phyloP scores from a whole-genome alignment of 2,113 vertebrate species.

The Cyprinodon tularosa region DNA sequence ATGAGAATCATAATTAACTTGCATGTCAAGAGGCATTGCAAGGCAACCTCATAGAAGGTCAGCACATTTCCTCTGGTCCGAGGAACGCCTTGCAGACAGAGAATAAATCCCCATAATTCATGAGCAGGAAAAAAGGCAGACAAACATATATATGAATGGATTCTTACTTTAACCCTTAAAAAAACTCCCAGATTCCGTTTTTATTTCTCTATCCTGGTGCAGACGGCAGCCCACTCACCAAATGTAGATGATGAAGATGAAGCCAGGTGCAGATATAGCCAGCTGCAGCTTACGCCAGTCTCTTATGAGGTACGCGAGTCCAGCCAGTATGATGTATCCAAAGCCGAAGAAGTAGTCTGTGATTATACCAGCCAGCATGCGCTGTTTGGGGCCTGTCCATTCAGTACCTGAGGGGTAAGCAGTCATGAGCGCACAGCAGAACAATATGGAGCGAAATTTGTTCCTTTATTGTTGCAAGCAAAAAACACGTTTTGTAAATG shows the following conservation, averaged over 20 bases:
- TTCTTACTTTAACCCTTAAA: neutral
- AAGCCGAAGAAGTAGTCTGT: constrained; percentile 84
- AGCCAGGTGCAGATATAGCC: constrained; percentile 83
- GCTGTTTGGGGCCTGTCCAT: constrained; percentile 85
- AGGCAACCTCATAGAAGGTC: neutral
- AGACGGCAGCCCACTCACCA: constrained; percentile 78
- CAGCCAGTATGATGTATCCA: constrained; percentile 88
- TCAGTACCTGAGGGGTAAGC: constrained; percentile 81
- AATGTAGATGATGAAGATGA: constrained; percentile 84
- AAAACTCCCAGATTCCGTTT: neutral
- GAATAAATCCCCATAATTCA: neutral
- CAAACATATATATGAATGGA: neutral
- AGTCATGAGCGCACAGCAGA: neutral
- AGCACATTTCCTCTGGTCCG: neutral
- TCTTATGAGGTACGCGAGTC: constrained; percentile 83
- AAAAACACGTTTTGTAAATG: too few relatives aligned
- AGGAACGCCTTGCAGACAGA: neutral
- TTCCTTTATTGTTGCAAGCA: too few relatives aligned
- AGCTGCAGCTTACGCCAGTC: constrained; percentile 91
- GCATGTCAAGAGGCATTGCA: neutral
- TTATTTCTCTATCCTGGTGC: neutral
- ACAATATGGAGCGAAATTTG: neutral
- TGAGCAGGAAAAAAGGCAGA: neutral
- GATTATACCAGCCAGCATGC: constrained; percentile 82
- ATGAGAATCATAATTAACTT: neutral